Evolutionary conservation across 2,888 invertebrate genomes (phyloP).

Genomic region (Chelonus formosanus): DNA sequence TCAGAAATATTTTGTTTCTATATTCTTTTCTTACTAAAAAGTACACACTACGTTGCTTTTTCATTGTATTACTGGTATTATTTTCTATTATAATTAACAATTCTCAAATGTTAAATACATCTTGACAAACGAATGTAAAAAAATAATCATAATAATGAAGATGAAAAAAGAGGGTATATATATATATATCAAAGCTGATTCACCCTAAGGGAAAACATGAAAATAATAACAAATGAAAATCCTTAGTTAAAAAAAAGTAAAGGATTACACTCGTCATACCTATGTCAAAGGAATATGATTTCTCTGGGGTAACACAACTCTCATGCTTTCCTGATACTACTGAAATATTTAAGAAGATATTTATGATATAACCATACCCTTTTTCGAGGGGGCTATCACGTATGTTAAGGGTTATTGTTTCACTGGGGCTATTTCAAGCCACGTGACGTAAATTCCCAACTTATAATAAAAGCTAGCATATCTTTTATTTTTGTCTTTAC

Average conservation of each 20-base stretch:
- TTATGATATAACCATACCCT: conserved; percentile 47
- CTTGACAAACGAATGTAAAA: neutral
- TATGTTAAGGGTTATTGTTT: conserved; percentile 57
- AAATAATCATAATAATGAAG: neutral
- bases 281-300: conserved; percentile 46
- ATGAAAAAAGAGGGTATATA: neutral
- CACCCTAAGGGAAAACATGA: conserved; percentile 34
- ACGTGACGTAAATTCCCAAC: conserved; percentile 55
- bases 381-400: conserved; percentile 51
- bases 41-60: neutral
- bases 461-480: conserved; percentile 8
- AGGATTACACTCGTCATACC: conserved; percentile 28
- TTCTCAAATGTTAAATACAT: neutral
- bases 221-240: conserved; percentile 45
- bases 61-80: neutral
- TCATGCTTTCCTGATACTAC: conserved; percentile 22
- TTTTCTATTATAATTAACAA: neutral
- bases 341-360: conserved; percentile 37
- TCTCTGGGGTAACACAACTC: conserved; percentile 41
- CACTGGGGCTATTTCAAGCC: conserved; percentile 45
- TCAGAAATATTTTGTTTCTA: neutral
- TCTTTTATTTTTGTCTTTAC: neutral
- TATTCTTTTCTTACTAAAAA: neutral
- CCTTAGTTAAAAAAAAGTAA: conserved; percentile 34
- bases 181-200: too few relatives aligned